Evolutionary conservation across 2,888 invertebrate genomes (phyloP), one percentile per base, ranked within the genome.

Genomic region (Andrena praecox): DNA sequence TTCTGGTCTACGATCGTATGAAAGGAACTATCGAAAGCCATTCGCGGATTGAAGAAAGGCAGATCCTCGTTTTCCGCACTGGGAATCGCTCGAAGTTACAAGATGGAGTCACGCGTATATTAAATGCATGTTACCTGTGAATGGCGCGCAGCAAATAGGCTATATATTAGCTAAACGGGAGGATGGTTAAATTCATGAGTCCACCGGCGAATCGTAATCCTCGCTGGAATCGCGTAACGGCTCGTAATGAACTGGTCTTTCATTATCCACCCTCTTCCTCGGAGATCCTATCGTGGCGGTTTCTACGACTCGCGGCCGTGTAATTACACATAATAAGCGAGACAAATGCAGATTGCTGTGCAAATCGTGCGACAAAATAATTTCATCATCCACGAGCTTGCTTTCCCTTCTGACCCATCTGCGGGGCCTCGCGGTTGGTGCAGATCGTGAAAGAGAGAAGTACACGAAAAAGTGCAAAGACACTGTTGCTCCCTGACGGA

Each of bases 241-340:
- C 67, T 67, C 54, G 52, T 31, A 72, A 68, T 24, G 50, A 66
- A 69, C 24, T 31, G 27, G 24, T 66, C 64, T 20, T 74, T 74
- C 69, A 60, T 74, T 70, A 64, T 66, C 73, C 69, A 70, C 60
- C 73, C 69, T 10, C 66, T 27, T 73, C 27, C 33, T 3, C 12
- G 31, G 8, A 59, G 59, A 64, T 72, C 24, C 69, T 54, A 78
- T 81, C 69, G 48, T 6, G n/a, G 62, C 10, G 7, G 50, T 68
- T 78, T 78, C 80, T 27, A 48, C 79, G 52, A 50, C 24, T 50
- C 42, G 42, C 24, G 2, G 12, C 12, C 66, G 48, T 31, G 67
- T 63, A 80, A 82, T 82, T 80, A 71, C 35, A 27, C 27, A 2
- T 80, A 70, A 74, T 54, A 70, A 80, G 60, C 74, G 60, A 35